Base-by-base conservation (phyloP, 2,888 invertebrate species). In the Punctoribates punctum region DNA sequence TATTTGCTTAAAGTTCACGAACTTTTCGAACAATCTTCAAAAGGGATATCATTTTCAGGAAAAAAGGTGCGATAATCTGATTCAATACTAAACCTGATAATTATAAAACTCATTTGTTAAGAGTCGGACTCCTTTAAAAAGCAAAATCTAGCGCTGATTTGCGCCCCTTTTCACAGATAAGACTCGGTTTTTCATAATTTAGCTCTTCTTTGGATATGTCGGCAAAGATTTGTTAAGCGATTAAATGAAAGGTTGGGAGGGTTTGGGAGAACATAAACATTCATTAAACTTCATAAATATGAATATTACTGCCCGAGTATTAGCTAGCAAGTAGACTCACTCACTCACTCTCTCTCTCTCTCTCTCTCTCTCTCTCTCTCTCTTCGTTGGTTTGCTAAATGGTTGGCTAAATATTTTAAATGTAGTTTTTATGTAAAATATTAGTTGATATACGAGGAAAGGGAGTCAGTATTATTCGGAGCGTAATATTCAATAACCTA, bases 91-190 rank as follows among this genome's bases (percentile, higher is more conserved):
- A 15, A 13, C 34, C 38, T 29, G 15, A 67, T 67, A 67, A 67
- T 67, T 67, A 67, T 67, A 38, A 67, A 67, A 67, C 11, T 67
- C 65, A 67, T 67, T 67, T 38, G 20, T 29, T 25, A 29, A 60
- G 13, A 8, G 60, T 60, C 60, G 60, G 60, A 60, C 13, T 17
- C 13, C 29, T 60, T 60, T 27, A 29, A 60, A 60, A 29, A 29
- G 8, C 17, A 23, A 17, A 60, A 29, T 60, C 27, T 60, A 60
- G 23, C 27, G 13, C 17, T 27, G 60, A 60, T 60, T 60, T 60
- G 17, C 27, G 13, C 29, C 13, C 17, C 27, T 9, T 27, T 60
- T 60, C 15, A 15, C 11, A 27, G 60, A 60, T 60, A 57, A 57
- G 23, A 25, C 57, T 57, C 13, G 15, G 27, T 60, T 27, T 27